phyloP scores from a whole-genome alignment of 2,888 invertebrate species.

The Drosophila robusta region DNA sequence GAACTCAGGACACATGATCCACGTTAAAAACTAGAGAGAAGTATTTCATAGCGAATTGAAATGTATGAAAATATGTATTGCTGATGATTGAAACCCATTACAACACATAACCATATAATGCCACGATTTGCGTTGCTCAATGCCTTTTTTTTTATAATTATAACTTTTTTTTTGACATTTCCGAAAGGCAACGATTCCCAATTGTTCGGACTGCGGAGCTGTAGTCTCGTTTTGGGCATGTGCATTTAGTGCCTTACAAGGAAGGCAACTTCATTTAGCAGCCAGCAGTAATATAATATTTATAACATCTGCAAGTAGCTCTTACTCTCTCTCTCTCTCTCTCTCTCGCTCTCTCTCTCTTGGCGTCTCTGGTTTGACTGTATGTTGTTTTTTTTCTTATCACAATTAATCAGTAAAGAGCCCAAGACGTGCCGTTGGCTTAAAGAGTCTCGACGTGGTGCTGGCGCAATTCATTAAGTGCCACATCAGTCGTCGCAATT shows the following conservation, averaged over 20 bases:
- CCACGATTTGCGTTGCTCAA: slow-evolving; percentile 24
- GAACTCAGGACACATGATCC: too few species aligned
- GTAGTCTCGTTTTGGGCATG: slow-evolving; percentile 41
- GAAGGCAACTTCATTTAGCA: slow-evolving; percentile 53
- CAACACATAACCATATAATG: slow-evolving; percentile 7
- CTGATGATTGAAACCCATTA: slow-evolving; percentile 7
- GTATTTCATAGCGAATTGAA: too few species aligned
- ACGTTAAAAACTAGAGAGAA: too few species aligned
- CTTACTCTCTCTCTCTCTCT: background rate
- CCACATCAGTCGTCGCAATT: slow-evolving; percentile 57
- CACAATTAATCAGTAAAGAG: slow-evolving; percentile 65
- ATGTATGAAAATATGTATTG: background rate
- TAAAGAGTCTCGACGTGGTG: slow-evolving; percentile 48
- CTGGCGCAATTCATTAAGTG: slow-evolving; percentile 65
- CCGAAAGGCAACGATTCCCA: slow-evolving; percentile 28
- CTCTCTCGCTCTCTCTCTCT: background rate
- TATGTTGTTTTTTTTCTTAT: slow-evolving; percentile 24
- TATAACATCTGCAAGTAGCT: slow-evolving; percentile 35
- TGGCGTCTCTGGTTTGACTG: background rate
- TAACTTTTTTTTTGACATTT: slow-evolving; percentile 20
- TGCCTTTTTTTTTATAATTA: background rate
- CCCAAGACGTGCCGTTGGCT: slow-evolving; percentile 54
- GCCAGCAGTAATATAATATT: slow-evolving; percentile 45
- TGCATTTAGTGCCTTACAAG: slow-evolving; percentile 55
- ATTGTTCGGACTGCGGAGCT: slow-evolving; percentile 8